Conservation (phyloP, 2,113 vertebrate species). For the Manacus vitellinus region DNA sequence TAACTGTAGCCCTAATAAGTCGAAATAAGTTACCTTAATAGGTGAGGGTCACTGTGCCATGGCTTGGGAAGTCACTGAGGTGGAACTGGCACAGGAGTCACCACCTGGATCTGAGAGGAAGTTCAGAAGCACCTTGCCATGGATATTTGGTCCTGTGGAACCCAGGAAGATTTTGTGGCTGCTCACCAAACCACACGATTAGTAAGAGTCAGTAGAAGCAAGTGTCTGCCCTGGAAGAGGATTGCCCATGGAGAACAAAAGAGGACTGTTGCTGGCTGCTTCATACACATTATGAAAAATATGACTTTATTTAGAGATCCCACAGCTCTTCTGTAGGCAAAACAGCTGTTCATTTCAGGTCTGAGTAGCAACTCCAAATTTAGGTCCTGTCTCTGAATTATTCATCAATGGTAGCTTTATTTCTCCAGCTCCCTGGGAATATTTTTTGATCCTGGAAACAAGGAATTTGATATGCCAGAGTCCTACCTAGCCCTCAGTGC, state of each 20-base stretch:
- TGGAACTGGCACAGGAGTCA: neutral
- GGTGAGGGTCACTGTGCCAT: neutral
- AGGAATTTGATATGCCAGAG: neutral
- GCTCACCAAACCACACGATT: neutral
- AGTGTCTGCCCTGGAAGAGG: neutral
- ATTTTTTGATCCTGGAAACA: neutral
- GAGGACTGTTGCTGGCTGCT: neutral
- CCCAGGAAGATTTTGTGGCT: neutral
- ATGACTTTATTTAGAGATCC: neutral
- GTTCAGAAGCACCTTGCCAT: neutral
- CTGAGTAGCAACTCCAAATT: neutral
- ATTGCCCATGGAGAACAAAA: neutral
- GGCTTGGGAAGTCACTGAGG: neutral
- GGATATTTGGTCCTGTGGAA: neutral
- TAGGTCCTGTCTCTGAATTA: constrained; percentile 5
- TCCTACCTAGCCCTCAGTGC: neutral
- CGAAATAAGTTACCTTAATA: neutral
- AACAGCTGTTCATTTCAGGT: neutral
- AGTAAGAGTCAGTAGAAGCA: neutral
- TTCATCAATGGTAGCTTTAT: neutral
- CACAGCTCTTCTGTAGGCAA: neutral
- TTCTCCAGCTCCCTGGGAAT: neutral
- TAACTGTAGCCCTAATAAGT: neutral
- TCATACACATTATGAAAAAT: neutral
- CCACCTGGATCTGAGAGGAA: neutral